Base-by-base conservation (phyloP, 2,888 invertebrate genomes). In the Spilarctia lutea region DNA sequence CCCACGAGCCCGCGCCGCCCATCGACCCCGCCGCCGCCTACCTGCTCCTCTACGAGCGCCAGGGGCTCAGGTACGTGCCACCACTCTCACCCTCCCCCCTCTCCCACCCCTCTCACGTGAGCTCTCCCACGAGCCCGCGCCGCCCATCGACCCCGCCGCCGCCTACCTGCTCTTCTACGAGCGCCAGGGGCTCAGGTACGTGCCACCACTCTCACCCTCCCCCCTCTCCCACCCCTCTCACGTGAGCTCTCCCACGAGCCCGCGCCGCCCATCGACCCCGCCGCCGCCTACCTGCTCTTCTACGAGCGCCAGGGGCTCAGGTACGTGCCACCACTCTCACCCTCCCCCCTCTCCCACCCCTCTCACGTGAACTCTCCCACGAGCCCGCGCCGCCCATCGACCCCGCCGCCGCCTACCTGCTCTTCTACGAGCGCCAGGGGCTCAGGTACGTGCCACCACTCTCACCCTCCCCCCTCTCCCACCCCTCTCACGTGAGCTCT, bases 11-110 rank as follows among this genome's bases (percentile, higher is more conserved):
- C 83, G 78, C 91, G 75, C 96, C 97, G 73, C 96, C 96, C 91
- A 97, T 98, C 87, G 98, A 98, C 95, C 97, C 98, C 60, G 98
- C 97, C 89, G 97, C 98, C 77, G 98, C 98, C 27, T 99, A 99
- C 95, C 97, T 99, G 94, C 96, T 99, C 83, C 98, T 99, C 96
- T 99, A 98, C 94, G 98, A 98, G 94, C 96, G 98, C 1, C 96
- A 97, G 83, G 98, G 97, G 35, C 95, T 98, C 72, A 67, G 70
- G 65, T 68, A 71, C 35, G 39, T 39, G 10, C 39, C 10, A 10
- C 39, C 39, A 39, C 39, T 35, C n/a, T n/a, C n/a, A n/a, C n/a
- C n/a, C 35, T 35, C 35, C 35, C 3, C 35, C 6, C 35, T 3
- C 35, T 35, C 35, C 6, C 39, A 11, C 39, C 10, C 10, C 45